Base-by-base conservation (phyloP, 2,888 invertebrate species). In the Athalia circularis region DNA sequence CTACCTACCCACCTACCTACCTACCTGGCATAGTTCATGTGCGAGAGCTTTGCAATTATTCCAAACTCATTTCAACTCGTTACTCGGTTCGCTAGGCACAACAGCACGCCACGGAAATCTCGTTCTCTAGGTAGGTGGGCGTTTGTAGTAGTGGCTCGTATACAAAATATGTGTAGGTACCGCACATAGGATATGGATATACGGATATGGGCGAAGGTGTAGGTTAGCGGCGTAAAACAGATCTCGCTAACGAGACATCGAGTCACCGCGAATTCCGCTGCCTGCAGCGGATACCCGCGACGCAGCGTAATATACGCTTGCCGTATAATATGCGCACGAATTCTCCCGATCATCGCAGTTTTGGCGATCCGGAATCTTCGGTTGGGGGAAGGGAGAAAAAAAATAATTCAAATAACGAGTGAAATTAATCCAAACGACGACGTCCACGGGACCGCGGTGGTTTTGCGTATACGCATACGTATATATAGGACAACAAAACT, bases 31-130 rank as follows among this genome's bases (percentile, higher is more conserved):
- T 48, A 65, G 47, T 65, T 65, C 65, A 29, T 68, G 54, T 68
- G 78, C 62, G 82, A 80, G 81, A 77, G 77, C 82, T 84, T 77
- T 80, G 82, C 83, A 81, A 85, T 87, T 85, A 85, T 86, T 85
- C 81, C 82, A 83, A 85, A 85, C 84, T 86, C 86, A 86, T 86
- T 87, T 84, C 82, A 83, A 85, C 85, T 86, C 84, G 84, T 87
- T 85, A 84, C 82, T 79, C 80, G 65, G 54, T 57, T 43, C 47
- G 64, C 65, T 15, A 62, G 45, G 77, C 77, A 65, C 47, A 47
- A 15, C 52, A 54, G 68, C 29, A 68, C 52, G 68, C 57, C 57
- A 72, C 72, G 59, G 72, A 72, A 72, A 72, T 45, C 68, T 43
- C 68, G 43, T 47, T n/a, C 13, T 52, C 68, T 54, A 29, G 29